Evolutionary conservation across 2,797 vertebrate species (phyloP), one percentile per base, ranked within the genome.

Genomic region (Borostomias antarcticus): DNA sequence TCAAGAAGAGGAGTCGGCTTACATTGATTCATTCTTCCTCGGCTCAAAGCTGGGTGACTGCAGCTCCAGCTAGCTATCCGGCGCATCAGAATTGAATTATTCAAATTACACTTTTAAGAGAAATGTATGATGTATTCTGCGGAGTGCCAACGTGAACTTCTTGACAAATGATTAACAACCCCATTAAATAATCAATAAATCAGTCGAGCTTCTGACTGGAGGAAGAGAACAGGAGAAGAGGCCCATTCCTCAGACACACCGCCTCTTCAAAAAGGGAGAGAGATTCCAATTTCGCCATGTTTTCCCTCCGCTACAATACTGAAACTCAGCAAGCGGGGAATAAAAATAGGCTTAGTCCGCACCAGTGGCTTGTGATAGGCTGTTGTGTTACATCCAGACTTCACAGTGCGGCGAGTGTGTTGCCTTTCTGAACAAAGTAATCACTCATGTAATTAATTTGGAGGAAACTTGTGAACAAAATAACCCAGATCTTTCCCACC

Each of bases 371-470:
- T 83, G 76, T 82, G 81, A 88, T 75, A 74, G 82, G 76, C 78
- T 86, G 85, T 81, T 87, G 84, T 88, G 82, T 82, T 85, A 76
- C 75, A 61, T 81, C 76, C 77, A 74, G 82, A 80, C 74, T 77
- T 71, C 63, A 78, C 75, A 13, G 13, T 84, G 83, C 71, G 70
- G 70, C 69, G 76, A 79, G 67, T 82, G 78, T 73, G 69, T 84
- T 85, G 82, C 84, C 81, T 80, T 79, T 80, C 69, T 71, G 77
- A 86, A 84, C 84, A 87, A 91, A 90, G 88, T 92, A 89, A 89
- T 91, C 89, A 88, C 83, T 90, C 87, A 90, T 89, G 86, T 91
- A 91, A 93, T 93, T 91, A 91, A 92, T 89, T 82, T 86, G 62
- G 75, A 88, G 73, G 80, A 89, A 89, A 90, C 80, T 77, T 81